phyloP scores from a whole-genome alignment of 2,113 vertebrate species.

The Dinomys branickii region DNA sequence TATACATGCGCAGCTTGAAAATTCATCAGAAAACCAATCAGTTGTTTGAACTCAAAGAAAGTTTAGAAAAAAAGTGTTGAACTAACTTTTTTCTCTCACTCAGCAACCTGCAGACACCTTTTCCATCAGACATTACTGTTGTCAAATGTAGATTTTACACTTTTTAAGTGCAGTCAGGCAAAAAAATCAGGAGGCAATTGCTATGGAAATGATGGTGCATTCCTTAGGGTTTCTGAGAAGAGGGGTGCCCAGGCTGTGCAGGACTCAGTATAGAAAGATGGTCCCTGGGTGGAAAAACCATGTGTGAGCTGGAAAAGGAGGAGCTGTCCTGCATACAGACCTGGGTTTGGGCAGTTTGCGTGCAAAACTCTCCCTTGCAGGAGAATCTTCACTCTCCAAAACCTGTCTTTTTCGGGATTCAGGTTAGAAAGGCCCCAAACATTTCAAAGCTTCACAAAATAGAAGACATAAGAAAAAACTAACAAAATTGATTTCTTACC shows the following conservation, averaged over 20 bases:
- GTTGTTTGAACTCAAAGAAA: constrained; percentile 66
- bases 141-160: constrained; percentile 36
- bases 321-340: background rate
- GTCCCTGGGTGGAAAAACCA: fast-evolving
- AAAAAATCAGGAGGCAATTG: background rate
- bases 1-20: constrained; percentile 68
- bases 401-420: background rate
- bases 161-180: background rate
- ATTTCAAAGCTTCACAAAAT: background rate
- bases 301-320: background rate
- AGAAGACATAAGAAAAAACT: background rate
- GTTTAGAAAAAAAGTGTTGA: background rate
- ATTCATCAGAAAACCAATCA: constrained; percentile 78
- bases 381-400: background rate
- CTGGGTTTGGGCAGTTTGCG: background rate
- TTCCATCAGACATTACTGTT: background rate
- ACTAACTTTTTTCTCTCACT: background rate
- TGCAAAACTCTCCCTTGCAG: background rate
- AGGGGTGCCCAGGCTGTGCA: background rate
- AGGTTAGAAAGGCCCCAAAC: background rate
- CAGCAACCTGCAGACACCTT: background rate
- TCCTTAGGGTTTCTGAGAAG: background rate
- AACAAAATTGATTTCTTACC: too few species aligned
- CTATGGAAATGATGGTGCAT: background rate
- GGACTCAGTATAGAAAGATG: background rate